Conservation (phyloP, 2,113 vertebrate species). For the Melanerpes aurifrons region DNA sequence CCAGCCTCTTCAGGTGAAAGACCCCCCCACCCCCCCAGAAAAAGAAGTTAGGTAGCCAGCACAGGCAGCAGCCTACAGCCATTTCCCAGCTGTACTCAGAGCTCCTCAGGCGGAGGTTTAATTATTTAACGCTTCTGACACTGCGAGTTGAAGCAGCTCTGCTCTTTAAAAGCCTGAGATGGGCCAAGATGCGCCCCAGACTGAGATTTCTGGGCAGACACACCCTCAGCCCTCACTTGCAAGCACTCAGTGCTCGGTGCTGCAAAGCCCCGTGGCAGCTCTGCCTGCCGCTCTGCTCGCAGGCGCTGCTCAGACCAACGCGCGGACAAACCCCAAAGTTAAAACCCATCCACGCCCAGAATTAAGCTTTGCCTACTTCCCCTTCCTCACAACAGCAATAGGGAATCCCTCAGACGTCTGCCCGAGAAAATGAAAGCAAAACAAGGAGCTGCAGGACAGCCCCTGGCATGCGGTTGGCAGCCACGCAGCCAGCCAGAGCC, state of each 20-base stretch:
- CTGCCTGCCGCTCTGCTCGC: background rate
- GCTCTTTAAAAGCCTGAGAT: background rate
- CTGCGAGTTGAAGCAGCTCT: background rate
- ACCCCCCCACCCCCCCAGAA: background rate
- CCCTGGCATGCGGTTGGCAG: rapidly evolving
- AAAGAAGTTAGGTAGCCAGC: background rate
- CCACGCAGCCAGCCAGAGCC: background rate
- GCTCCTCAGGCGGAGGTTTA: background rate
- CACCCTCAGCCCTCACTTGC: background rate
- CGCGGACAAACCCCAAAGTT: background rate
- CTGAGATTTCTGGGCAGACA: background rate
- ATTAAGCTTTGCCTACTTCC: rapidly evolving
- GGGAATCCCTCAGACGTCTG: background rate
- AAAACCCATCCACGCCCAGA: background rate
- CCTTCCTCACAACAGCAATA: background rate
- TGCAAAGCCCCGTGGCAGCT: background rate
- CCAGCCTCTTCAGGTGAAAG: background rate
- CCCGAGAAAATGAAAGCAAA: background rate
- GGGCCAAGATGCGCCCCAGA: background rate
- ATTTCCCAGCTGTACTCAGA: background rate
- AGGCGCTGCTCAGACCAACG: background rate
- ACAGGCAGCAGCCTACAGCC: background rate
- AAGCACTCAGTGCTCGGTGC: background rate
- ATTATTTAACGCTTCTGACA: background rate
- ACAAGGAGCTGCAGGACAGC: background rate